Base-by-base conservation (phyloP, 2,113 vertebrate genomes). In the Crypturellus undulatus region DNA sequence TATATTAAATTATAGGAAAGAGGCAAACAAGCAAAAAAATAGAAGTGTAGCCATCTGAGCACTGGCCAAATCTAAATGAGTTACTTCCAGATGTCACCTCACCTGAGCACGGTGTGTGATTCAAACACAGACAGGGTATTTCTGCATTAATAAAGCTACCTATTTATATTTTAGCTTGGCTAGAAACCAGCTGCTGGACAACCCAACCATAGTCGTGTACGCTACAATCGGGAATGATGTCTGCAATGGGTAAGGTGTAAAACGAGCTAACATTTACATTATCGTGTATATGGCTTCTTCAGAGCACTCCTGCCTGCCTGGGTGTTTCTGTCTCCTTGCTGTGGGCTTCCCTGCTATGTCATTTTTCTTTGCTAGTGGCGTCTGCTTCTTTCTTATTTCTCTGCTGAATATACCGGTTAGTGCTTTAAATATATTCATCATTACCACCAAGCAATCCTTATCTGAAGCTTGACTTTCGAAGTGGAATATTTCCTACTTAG, bases 181-280 rank as follows among this genome's bases (percentile, higher is more conserved):
- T 76, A 97, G 98, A 87, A 96, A 96, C 86, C 97, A 97, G 49
- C 47, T 91, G 38, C 75, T 96, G 93, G 98, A 98, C 87, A 89
- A 98, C 11, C 98, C 98, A 65, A 97, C 97, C 87, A 76, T 98
- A 8, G 96, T 98, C 36, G 78, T 97, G 82, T 98, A 98, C 0
- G 97, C 97, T 56, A 96, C 98, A 25, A 95, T 98, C 76, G 98
- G 98, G 77, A 98, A 98, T 26, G 98, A 98, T 22, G 98, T 98
- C 92, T 98, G 98, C 93, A 98, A 94, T 1, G 70, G 93, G 98
- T 98, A 96, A 98, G 97, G 69, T 47, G 14, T 36, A 83, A 89
- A 86, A 19, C 2, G 6, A 52, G 52, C 28, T 26, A 40, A 38
- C 32, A 11, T 43, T 89, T 65, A n/a, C 2, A 38, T 34, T 15